Evolutionary conservation across 1,140 invertebrate genomes (phyloP).

Genomic region (Neomicropteryx cornuta): DNA sequence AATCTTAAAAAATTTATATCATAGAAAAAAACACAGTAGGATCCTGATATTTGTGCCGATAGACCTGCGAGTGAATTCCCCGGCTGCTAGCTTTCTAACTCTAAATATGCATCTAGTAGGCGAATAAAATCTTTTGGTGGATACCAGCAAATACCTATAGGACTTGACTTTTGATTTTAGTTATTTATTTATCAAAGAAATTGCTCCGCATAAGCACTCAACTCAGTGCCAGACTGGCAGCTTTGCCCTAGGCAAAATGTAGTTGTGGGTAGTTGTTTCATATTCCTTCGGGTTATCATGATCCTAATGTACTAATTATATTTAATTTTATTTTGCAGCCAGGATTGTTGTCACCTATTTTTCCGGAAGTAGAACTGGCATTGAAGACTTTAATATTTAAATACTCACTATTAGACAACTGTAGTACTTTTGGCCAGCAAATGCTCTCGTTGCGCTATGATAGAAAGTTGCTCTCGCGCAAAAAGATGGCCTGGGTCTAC

Average conservation of each 20-base stretch:
- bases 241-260: too few species aligned
- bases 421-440: slow-evolving; percentile 48
- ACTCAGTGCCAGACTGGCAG: too few species aligned
- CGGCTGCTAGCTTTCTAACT: too few species aligned
- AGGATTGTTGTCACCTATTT: slow-evolving; percentile 36
- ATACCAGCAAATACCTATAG: too few species aligned
- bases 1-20: too few species aligned
- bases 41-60: too few species aligned
- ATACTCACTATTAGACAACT: slow-evolving; percentile 40
- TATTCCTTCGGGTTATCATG: background rate
- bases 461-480: slow-evolving; percentile 32
- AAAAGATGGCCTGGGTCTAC: slow-evolving; percentile 42
- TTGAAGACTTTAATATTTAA: slow-evolving; percentile 45
- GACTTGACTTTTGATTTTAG: background rate
- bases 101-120: too few species aligned
- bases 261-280: background rate
- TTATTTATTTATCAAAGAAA: too few species aligned
- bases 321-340: slow-evolving; percentile 30
- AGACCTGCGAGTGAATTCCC: too few species aligned
- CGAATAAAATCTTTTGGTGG: too few species aligned
- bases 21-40: too few species aligned
- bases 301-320: slow-evolving; percentile 2
- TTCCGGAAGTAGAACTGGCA: slow-evolving; percentile 45
- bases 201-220: too few species aligned
- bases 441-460: slow-evolving; percentile 47